These are phyloP conservation scores for Eutolmus rufibarbis DNA, from an alignment of 2,888 invertebrate species.

Conservation along the genomic window DNA sequence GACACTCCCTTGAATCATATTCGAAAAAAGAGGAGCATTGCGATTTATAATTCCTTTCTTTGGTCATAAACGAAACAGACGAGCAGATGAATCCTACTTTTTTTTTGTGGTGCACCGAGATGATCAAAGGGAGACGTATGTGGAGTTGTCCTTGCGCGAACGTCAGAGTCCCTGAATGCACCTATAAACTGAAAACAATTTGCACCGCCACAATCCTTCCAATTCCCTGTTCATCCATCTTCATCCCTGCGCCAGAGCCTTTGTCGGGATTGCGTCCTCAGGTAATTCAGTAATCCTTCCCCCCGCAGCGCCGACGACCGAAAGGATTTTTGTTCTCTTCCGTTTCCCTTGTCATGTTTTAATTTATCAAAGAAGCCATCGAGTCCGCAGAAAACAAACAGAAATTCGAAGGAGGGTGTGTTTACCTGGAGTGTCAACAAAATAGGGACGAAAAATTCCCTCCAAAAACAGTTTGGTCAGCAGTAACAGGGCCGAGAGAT, in stretches of 20 bases:
- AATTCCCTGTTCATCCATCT: not conserved
- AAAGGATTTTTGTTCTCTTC: not conserved
- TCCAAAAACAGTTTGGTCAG: conserved; percentile 8
- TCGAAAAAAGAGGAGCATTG: not conserved
- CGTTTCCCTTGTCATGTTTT: conserved; percentile 17
- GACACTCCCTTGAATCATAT: not conserved
- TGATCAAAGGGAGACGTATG: not conserved
- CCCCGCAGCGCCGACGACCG: not conserved
- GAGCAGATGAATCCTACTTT: not conserved
- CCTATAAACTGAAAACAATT: not conserved
- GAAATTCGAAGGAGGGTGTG: not conserved
- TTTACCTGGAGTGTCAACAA: conserved; percentile 19
- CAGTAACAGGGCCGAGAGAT: not conserved
- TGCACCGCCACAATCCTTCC: not conserved
- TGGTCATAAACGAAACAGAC: not conserved
- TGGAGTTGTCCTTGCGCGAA: not conserved
- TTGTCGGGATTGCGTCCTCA: not conserved
- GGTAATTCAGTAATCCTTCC: not conserved
- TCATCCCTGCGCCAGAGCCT: not conserved
- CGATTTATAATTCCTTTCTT: not conserved
- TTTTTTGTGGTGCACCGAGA: not conserved
- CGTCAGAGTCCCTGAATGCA: not conserved
- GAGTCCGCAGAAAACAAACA: not conserved
- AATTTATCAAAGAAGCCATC: conserved; percentile 21
- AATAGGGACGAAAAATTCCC: not conserved